Conservation (phyloP, 2,888 invertebrate genomes). For the Blastobasis adustella region DNA sequence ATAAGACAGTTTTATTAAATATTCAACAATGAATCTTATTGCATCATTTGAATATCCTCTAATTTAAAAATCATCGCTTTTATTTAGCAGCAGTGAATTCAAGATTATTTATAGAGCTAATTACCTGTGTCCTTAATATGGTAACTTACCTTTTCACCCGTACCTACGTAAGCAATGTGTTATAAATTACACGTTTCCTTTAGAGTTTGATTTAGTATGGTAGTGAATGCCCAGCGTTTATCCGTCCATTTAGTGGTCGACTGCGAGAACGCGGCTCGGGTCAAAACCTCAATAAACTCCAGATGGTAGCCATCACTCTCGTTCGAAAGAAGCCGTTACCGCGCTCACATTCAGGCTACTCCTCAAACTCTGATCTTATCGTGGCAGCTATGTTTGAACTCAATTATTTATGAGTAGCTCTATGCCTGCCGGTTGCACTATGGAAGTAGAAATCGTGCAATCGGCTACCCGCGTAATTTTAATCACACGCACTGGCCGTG, state of each 20-base stretch:
- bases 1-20: background rate
- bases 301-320: slow-evolving; percentile 24
- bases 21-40: background rate
- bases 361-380: slow-evolving; percentile 40
- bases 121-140: too few species aligned
- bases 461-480: slow-evolving; percentile 24
- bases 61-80: too few species aligned
- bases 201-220: background rate
- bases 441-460: slow-evolving; percentile 29
- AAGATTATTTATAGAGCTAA: too few species aligned
- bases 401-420: slow-evolving; percentile 44
- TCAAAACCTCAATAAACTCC: background rate
- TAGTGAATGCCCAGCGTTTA: background rate
- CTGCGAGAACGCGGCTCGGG: background rate
- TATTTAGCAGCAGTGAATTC: too few species aligned
- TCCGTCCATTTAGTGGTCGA: background rate
- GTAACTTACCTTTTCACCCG: too few species aligned
- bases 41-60: too few species aligned
- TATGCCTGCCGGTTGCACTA: slow-evolving; percentile 41
- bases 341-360: slow-evolving; percentile 29
- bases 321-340: slow-evolving; percentile 25
- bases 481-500: slow-evolving; percentile 17
- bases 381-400: slow-evolving; percentile 43
- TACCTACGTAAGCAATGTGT: background rate
- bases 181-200: too few species aligned